Evolutionary conservation across 2,113 vertebrate genomes (phyloP), one percentile per base, ranked within the genome.

Genomic region (Percina caprodes): DNA sequence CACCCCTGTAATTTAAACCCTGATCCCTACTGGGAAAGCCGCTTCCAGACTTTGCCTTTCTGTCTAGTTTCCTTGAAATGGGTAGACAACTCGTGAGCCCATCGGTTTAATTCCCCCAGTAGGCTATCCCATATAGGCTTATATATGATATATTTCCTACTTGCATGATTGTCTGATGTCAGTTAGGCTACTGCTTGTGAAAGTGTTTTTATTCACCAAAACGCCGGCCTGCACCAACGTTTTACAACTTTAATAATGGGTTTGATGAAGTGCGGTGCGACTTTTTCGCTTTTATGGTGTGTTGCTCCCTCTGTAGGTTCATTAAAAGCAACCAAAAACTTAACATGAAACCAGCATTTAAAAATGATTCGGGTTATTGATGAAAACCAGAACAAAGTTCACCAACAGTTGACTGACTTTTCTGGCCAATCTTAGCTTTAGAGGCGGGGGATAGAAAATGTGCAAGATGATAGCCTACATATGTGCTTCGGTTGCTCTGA

Each of bases 371-470:
- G 56, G 14, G 62, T 66, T 77, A 91, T 85, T 77, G 91, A 93
- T 85, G 75, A 74, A 74, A 68, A 69, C 82, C 55, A 23, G 91
- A 88, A 77, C 89, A 92, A 92, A 93, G 93, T 94, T 91, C 92
- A 92, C 73, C 74, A 30, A 61, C 73, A 86, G 82, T 55, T 86
- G 80, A 84, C 74, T 74, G 59, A 84, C 81, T 90, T 85, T 54
- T 88, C 87, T 92, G 89, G 85, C 93, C 94, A 95, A 94, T 93
- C 93, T 94, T 90, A 21, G 88, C 80, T 52, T 76, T 79, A 95
- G 94, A 95, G 95, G 94, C 94, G 93, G 94, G 93, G 93, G 87
- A 87, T 90, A 82, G 88, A 86, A 86, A 90, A 88, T 84, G 80
- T 94, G 89, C 88, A 92, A 87, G 91, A 90, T 92, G 89, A 93